phyloP scores from a whole-genome alignment of 1,140 invertebrate genomes.

The Papilio polytes region DNA sequence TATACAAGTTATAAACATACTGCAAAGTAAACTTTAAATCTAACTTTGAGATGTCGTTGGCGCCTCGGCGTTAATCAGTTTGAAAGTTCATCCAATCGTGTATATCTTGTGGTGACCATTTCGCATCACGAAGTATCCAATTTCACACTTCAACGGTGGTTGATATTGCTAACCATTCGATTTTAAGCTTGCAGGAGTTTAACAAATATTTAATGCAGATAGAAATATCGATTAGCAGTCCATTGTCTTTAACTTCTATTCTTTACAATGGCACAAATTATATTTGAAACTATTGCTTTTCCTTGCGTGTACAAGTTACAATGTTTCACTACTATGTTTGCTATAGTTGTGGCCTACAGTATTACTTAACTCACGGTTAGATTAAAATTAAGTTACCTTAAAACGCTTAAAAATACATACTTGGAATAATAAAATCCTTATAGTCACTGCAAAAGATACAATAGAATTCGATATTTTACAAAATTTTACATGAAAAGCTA shows the following conservation, averaged over 20 bases:
- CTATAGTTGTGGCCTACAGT: neutral
- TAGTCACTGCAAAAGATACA: neutral
- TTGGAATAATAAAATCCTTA: neutral
- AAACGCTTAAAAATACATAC: neutral
- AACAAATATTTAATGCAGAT: slow-evolving; percentile 38
- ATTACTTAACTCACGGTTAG: neutral
- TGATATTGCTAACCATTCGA: slow-evolving; percentile 40
- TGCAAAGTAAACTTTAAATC: slow-evolving; percentile 6
- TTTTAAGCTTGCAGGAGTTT: slow-evolving; percentile 28
- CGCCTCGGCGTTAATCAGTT: slow-evolving; percentile 34
- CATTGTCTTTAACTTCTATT: neutral
- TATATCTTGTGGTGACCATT: slow-evolving; percentile 41
- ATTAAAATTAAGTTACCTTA: neutral
- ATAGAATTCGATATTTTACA: neutral
- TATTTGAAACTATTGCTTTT: neutral
- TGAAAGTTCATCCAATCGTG: slow-evolving; percentile 41
- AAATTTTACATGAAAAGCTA: neutral
- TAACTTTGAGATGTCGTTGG: slow-evolving; percentile 29
- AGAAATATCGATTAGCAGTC: slow-evolving; percentile 15
- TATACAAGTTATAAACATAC: neutral
- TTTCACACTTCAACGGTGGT: slow-evolving; percentile 39
- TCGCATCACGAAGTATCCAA: slow-evolving; percentile 41
- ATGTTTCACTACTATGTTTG: neutral
- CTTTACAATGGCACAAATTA: no score
- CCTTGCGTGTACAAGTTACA: no score